phyloP scores from a whole-genome alignment of 2,113 vertebrate genomes.

The Sula dactylatra region DNA sequence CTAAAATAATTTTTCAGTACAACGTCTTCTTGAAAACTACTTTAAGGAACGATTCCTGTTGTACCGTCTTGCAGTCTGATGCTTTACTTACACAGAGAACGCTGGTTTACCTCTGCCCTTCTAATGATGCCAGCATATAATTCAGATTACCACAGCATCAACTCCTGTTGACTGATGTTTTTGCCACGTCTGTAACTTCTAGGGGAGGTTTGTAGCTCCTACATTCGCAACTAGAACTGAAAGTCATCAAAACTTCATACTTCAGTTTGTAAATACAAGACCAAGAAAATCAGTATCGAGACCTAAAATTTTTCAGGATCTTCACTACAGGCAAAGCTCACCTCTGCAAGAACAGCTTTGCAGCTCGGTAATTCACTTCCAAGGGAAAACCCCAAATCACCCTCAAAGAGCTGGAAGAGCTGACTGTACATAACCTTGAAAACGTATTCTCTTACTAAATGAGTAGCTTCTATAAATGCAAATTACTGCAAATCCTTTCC shows the following conservation, averaged over 20 bases:
- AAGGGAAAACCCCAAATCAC: not conserved
- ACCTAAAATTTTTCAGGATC: not conserved
- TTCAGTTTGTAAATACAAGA: not conserved
- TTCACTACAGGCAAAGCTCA: not conserved
- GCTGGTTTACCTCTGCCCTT: not conserved
- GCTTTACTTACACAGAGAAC: rapidly evolving
- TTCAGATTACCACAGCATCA: not conserved
- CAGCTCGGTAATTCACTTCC: rapidly evolving
- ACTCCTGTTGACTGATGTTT: not conserved
- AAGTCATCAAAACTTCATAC: not conserved
- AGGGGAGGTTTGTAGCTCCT: not conserved
- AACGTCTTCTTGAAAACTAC: not conserved
- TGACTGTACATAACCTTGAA: not conserved
- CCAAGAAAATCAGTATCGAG: not conserved
- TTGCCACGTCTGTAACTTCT: not conserved
- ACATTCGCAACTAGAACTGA: rapidly evolving
- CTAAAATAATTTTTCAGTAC: not conserved
- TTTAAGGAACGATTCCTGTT: rapidly evolving
- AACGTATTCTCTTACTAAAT: not conserved
- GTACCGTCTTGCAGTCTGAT: not conserved
- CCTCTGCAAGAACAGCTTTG: not conserved
- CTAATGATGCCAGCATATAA: not conserved
- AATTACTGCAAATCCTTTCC: not conserved
- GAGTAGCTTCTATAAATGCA: not conserved
- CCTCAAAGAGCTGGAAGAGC: not conserved